Conservation (phyloP, 2,113 vertebrate species). For the Azemiops feae region DNA sequence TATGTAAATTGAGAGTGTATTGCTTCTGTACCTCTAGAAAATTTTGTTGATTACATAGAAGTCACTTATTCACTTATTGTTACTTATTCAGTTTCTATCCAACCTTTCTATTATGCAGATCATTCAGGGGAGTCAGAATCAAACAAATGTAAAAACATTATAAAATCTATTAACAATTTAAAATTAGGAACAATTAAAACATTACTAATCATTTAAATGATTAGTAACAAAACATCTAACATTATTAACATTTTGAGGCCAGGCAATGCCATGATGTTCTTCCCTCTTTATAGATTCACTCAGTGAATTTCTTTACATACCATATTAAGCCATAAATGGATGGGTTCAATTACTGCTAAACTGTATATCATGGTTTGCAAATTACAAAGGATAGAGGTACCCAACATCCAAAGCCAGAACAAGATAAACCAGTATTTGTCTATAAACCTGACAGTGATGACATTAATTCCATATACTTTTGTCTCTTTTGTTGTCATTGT, state of each 20-base stretch:
- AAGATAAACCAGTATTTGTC: neutral
- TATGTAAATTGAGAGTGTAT: neutral
- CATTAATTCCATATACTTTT: neutral
- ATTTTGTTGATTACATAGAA: neutral
- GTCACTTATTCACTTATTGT: no score
- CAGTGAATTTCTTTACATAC: neutral
- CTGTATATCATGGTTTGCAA: neutral
- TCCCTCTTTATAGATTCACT: neutral
- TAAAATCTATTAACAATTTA: neutral
- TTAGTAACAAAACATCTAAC: neutral
- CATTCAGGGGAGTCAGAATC: neutral
- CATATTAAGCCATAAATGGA: neutral
- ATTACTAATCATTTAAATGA: neutral
- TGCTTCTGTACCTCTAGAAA: neutral
- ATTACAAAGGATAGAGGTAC: neutral
- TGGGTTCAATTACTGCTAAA: neutral
- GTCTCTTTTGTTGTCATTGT: accelerated
- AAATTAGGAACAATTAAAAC: neutral
- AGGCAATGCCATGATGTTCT: neutral
- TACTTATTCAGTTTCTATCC: neutral
- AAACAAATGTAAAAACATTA: neutral
- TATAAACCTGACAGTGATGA: neutral
- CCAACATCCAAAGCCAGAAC: neutral
- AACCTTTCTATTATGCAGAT: neutral
- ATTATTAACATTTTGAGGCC: neutral